phyloP scores from a whole-genome alignment of 2,113 vertebrate species.

The Peromyscus californicus region DNA sequence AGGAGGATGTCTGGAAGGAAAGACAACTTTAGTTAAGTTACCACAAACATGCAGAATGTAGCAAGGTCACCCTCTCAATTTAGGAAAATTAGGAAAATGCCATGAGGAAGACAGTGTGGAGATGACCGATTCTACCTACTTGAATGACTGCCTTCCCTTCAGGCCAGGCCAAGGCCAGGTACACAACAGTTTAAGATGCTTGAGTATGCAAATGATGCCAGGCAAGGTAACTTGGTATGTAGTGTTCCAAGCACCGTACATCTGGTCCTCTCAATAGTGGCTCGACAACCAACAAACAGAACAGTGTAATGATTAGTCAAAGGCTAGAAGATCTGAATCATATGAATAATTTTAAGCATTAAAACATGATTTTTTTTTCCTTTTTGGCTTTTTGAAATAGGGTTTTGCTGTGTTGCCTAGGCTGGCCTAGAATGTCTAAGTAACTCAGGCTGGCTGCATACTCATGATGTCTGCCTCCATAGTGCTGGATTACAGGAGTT shows the following conservation, averaged over 20 bases:
- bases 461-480: neutral
- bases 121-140: neutral
- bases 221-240: constrained; percentile 8
- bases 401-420: neutral
- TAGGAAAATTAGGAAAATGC: neutral
- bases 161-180: constrained; percentile 36
- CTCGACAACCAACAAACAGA: constrained; percentile 26
- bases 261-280: constrained; percentile 3
- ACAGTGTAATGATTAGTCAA: constrained; percentile 15
- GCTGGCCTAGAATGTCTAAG: neutral
- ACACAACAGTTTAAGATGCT: constrained; percentile 46
- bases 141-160: neutral
- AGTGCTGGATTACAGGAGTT: neutral
- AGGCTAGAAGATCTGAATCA: constrained; percentile 24
- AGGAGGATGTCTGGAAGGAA: neutral
- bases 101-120: neutral
- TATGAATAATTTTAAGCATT: constrained; percentile 48
- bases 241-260: constrained; percentile 30
- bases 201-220: constrained; percentile 32
- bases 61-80: neutral
- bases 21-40: neutral
- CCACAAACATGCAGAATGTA: neutral
- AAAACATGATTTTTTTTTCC: neutral
- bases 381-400: neutral
- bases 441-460: neutral